Evolutionary conservation across 23 tunicate genomes (phyloP), one percentile per base, ranked within the genome.

Genomic region (Halocynthia aurantium): DNA sequence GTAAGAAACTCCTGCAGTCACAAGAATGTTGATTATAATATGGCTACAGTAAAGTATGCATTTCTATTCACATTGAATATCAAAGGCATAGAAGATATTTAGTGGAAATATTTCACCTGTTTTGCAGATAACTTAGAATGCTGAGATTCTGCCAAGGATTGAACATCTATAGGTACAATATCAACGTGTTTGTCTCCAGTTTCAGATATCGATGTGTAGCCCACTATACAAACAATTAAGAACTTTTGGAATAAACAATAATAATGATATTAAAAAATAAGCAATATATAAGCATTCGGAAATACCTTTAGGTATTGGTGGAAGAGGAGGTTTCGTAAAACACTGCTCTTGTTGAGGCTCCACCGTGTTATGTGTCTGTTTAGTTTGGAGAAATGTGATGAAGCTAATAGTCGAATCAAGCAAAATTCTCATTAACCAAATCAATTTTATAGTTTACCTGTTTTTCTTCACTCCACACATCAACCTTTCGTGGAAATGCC

Each of bases 301-400:
- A 19, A 44, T 69, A 71, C 93, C 78, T 77, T 76, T 65, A 0
- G 93, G 86, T 51, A 87, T 87, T 2, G 93, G 93, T 15, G 93
- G 93, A 55, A 87, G 61, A 8, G 93, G 93, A 10, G 93, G 86
- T 56, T 87, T 87, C 7, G 80, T 8, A 75, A 50, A 57, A 50
- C 69, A n/a, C 52, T 55, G 69, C 8, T 60, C 44, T 60, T 76
- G 18, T 15, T 15, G 64, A 15, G n/a, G 64, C 64, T 60, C 64
- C 22, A 12, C 20, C 22, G 64, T 17, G 17, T 17, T 60, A 17
- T 60, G 44, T 31, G 44, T 67, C 12, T 19, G 72, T 21, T 67
- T 4, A 13, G 44, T 31, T 31, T 31, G 44, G 44, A 31, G 44
- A 31, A 31, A 31, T 31, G 4, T 31, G 44, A 31, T 31, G 4